These are phyloP conservation scores for Tuta absoluta DNA, from an alignment of 2,888 invertebrate genomes.

Conservation along the genomic window DNA sequence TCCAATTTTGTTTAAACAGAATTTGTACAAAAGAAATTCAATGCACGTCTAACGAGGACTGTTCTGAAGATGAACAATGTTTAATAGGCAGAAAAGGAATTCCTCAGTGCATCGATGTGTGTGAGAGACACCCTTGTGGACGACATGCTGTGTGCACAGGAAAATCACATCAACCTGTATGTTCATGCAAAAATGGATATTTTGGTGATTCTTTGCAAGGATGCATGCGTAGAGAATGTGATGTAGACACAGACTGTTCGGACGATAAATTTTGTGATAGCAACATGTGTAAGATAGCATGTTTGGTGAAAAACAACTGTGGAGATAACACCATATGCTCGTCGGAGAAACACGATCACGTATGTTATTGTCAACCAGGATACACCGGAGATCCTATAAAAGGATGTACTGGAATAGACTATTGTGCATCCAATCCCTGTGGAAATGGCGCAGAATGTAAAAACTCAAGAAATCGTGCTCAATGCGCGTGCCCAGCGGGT, in stretches of 20 bases:
- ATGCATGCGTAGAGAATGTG: slow-evolving; percentile 91
- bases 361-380: slow-evolving; percentile 91
- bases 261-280: slow-evolving; percentile 91
- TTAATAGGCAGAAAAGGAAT: slow-evolving; percentile 84
- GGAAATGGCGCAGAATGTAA: slow-evolving; percentile 90
- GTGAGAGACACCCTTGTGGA: slow-evolving; percentile 88
- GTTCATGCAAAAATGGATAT: slow-evolving; percentile 89
- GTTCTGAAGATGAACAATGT: slow-evolving; percentile 87
- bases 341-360: slow-evolving; percentile 89
- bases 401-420: slow-evolving; percentile 88
- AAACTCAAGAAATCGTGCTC: slow-evolving; percentile 89
- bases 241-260: slow-evolving; percentile 85
- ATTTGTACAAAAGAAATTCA: slow-evolving; percentile 92
- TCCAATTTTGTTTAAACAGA: slow-evolving; percentile 90
- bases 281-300: slow-evolving; percentile 92
- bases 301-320: slow-evolving; percentile 90
- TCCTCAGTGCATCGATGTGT: slow-evolving; percentile 88
- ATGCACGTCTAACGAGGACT: slow-evolving; percentile 87
- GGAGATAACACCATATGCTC: slow-evolving; percentile 93
- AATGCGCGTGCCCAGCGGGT: slow-evolving; percentile 89
- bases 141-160: slow-evolving; percentile 91
- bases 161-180: slow-evolving; percentile 86
- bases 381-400: slow-evolving; percentile 89
- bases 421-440: slow-evolving; percentile 89
- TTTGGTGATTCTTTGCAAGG: slow-evolving; percentile 90